Conservation (phyloP, 2,797 vertebrate genomes). For the Gallinago stenura region DNA sequence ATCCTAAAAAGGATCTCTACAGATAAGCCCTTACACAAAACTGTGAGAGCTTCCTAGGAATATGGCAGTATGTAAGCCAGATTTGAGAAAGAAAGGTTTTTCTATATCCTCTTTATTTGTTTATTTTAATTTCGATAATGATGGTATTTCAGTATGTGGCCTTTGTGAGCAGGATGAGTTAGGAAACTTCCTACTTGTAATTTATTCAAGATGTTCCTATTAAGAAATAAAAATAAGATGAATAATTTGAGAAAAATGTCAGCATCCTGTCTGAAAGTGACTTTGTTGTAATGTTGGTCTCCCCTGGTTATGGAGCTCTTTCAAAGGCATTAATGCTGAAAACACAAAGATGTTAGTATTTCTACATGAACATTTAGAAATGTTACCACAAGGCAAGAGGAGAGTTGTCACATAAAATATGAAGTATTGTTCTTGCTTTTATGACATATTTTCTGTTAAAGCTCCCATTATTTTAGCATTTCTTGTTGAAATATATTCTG, state of each 20-base stretch:
- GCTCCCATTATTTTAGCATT: not conserved
- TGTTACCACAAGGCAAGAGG: not conserved
- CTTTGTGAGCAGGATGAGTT: not conserved
- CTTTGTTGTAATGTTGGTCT: not conserved
- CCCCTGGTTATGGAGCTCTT: not conserved
- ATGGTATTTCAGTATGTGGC: not conserved
- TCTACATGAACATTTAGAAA: not conserved
- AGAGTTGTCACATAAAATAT: not conserved
- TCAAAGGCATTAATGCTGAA: not conserved
- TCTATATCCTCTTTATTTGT: not conserved
- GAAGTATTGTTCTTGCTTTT: not conserved
- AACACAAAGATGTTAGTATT: not conserved
- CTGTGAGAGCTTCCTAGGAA: not conserved
- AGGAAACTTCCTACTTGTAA: not conserved
- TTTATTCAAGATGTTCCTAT: not conserved
- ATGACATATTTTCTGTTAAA: not conserved
- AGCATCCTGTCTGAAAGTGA: not conserved
- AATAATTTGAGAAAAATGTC: not conserved
- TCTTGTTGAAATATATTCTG: not conserved
- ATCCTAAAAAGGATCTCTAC: not conserved
- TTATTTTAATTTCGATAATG: accelerated
- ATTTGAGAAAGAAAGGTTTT: not conserved
- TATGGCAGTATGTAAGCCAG: not conserved
- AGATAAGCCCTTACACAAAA: not conserved
- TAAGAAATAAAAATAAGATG: not conserved